These are phyloP conservation scores for Podabrus alpinus DNA, from an alignment of 2,888 invertebrate genomes.

Conservation along the genomic window DNA sequence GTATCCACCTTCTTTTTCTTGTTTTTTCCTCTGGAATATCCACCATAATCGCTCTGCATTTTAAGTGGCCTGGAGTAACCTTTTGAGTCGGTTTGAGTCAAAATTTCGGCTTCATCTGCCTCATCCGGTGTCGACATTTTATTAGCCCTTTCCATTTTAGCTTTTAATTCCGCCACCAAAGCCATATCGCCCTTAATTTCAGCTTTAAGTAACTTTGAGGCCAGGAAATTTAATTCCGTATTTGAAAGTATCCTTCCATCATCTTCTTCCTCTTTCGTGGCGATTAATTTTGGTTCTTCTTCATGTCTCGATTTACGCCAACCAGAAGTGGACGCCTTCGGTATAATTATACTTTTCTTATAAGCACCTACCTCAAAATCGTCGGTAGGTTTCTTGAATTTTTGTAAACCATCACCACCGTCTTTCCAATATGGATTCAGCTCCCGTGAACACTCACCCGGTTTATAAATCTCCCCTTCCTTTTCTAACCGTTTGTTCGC, in stretches of 20 bases:
- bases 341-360: conserved; percentile 32
- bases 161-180: conserved; percentile 71
- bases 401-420: conserved; percentile 84
- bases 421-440: conserved; percentile 92
- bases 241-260: conserved; percentile 60
- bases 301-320: conserved; percentile 26
- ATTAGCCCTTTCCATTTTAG: conserved; percentile 74
- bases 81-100: conserved; percentile 69
- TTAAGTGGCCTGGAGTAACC: conserved; percentile 73
- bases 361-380: conserved; percentile 49
- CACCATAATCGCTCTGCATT: conserved; percentile 52
- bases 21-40: conserved; percentile 55
- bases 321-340: conserved; percentile 22
- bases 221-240: conserved; percentile 87
- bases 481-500: conserved; percentile 59
- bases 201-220: conserved; percentile 89
- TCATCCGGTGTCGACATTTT: conserved; percentile 43
- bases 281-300: background rate
- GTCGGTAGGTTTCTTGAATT: conserved; percentile 55
- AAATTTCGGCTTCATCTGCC: conserved; percentile 62
- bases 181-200: conserved; percentile 86
- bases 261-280: background rate
- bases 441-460: conserved; percentile 74
- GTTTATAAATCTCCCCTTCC: conserved; percentile 66
- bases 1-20: conserved; percentile 68